Base-by-base conservation (phyloP, 2,113 vertebrate species). In the Aspidoscelis tigris region DNA sequence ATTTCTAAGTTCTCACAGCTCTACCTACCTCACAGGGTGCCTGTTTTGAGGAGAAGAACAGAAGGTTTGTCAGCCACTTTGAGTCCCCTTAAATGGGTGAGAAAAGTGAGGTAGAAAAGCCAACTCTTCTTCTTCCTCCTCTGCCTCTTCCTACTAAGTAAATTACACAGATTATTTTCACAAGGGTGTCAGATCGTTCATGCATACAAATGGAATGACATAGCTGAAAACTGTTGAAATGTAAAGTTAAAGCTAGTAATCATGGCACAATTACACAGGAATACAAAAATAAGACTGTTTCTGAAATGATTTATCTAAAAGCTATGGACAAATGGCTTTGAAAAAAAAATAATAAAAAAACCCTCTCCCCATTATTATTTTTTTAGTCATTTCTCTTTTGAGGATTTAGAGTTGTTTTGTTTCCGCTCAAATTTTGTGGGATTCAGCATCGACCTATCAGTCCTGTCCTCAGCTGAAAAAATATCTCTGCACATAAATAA, bases 141-240 rank as follows among this genome's bases (percentile, higher is more conserved):
- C 55, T 14, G 10, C 9, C 55, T 14, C 8, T 55, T 12, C 55
- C 55, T 61, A 61, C 12, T 18, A 61, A 61, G 58, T 16, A 61
- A 4, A 16, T 61, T 61, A 39, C 16, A 2, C 2, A 2, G n/a
- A 61, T 70, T 65, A 43, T 21, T 7, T 39, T 53, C 55, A 20
- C 1, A 3, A 18, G 50, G n/a, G 26, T 26, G 1, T 0, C 2
- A 26, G 0, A 8, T 53, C 7, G 5, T 39, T 12, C 47, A 22
- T 20, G 14, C 41, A 39, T 70, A 58, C 44, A 44, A 69, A 43
- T 6, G 41, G 14, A 55, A 22, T 7, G 47, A 24, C 64, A 55
- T 9, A 44, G 44, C 58, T 22, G 4, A 58, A 58, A 77, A 70
- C 33, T 77, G 26, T 26, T 39, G 53, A 21, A 66, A 66, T 66